A percentile compares a stretch with the other conserved stretches of the same genome.
phyloP scores from a whole-genome alignment of 2,797 vertebrate genomes.

The Rhadinocentrus ornatus region DNA sequence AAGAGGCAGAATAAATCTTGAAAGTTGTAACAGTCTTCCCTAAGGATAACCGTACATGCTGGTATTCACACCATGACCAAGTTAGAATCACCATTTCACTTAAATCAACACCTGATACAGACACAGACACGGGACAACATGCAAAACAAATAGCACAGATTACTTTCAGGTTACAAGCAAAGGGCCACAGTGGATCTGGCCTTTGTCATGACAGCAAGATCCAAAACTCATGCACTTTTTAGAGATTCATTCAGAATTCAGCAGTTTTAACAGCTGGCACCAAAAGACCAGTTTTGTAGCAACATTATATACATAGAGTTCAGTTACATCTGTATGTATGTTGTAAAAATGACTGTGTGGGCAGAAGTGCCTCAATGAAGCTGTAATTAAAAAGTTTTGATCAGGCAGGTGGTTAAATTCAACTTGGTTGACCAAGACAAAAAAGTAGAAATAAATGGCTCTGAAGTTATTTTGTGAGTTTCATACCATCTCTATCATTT shows the following conservation, averaged over 20 bases:
- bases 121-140: background rate
- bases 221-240: background rate
- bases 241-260: background rate
- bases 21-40: background rate
- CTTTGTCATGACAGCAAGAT: background rate
- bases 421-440: background rate
- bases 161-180: constrained; percentile 4
- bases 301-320: background rate
- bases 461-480: background rate
- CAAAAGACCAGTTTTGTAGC: background rate
- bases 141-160: background rate
- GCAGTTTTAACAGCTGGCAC: background rate
- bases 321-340: background rate
- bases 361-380: no score
- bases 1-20: background rate
- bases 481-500: background rate
- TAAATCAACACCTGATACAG: background rate
- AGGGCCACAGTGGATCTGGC: background rate
- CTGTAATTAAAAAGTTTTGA: background rate
- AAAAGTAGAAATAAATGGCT: background rate
- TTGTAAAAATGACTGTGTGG: background rate
- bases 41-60: background rate
- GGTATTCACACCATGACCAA: background rate
- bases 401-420: background rate
- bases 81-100: background rate